Percentiles rank a stretch among this genome's conserved stretches.
phyloP scores from a whole-genome alignment of 1,140 invertebrate genomes.

The Meloidogyne exigua region DNA sequence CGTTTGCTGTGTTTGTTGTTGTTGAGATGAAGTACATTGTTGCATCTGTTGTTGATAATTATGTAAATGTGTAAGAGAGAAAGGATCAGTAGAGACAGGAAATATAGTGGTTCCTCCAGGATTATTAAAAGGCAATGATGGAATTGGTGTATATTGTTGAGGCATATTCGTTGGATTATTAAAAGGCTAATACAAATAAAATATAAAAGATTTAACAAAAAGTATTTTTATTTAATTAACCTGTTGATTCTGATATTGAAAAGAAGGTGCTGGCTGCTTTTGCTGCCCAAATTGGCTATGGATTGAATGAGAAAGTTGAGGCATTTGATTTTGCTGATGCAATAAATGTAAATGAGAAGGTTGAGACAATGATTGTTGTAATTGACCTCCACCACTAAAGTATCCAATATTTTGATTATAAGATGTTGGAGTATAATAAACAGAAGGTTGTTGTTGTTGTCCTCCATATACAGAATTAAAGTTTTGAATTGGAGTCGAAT shows the following conservation, averaged over 20 bases:
- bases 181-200: neutral
- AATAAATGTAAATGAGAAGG: constrained; percentile 31
- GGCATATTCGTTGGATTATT: neutral
- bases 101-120: neutral
- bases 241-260: constrained; percentile 15
- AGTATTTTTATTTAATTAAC: neutral
- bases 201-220: too few relatives aligned
- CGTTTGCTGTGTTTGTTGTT: constrained; percentile 9
- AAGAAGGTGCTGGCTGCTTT: neutral
- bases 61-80: neutral
- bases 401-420: neutral
- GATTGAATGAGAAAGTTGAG: constrained; percentile 30
- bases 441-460: constrained; percentile 19
- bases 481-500: constrained; percentile 7
- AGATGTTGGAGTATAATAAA: neutral
- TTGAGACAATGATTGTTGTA: constrained; percentile 40
- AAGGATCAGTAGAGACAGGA: neutral
- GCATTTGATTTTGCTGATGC: constrained; percentile 44
- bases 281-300: constrained; percentile 27
- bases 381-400: neutral
- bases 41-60: neutral
- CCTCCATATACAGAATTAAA: neutral
- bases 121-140: constrained; percentile 15
- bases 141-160: constrained; percentile 18
- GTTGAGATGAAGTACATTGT: constrained; percentile 12